phyloP scores from a whole-genome alignment of 2,113 vertebrate species.

The Phalacrocorax brasilianus region DNA sequence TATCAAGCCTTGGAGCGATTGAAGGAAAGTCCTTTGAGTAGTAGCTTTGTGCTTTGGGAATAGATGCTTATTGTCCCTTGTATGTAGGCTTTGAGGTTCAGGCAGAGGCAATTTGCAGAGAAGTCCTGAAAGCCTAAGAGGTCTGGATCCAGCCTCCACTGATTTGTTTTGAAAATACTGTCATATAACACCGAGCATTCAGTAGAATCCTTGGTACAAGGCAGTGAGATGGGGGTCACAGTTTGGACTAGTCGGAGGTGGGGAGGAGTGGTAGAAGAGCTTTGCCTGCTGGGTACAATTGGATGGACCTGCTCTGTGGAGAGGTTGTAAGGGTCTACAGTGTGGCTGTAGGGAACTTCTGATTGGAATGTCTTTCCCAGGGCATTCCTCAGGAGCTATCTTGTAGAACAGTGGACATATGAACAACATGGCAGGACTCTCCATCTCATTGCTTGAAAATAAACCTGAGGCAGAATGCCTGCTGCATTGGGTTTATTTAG shows the following conservation, averaged over 20 bases:
- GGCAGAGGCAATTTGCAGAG: neutral
- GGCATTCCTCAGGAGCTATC: neutral
- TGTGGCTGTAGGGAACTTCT: neutral
- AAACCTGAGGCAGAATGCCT: neutral
- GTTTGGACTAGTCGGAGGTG: neutral
- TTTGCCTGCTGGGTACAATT: neutral
- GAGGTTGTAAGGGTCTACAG: neutral
- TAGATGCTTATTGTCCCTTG: neutral
- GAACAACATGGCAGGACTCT: neutral
- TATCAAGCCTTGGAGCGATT: accelerated
- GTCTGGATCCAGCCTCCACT: neutral
- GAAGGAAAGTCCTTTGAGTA: neutral
- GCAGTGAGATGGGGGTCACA: neutral
- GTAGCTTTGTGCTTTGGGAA: neutral
- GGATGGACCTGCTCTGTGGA: neutral
- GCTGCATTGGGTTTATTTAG: neutral
- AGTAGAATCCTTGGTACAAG: neutral
- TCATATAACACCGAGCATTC: neutral
- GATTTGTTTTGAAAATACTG: neutral
- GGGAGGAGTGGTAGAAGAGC: neutral
- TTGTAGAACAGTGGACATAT: neutral
- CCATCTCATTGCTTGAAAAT: neutral
- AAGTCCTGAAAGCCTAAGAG: neutral
- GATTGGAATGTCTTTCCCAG: neutral
- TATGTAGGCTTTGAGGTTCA: neutral